phyloP scores from a whole-genome alignment of 2,888 invertebrate genomes.

The Amphipoea lucens region DNA sequence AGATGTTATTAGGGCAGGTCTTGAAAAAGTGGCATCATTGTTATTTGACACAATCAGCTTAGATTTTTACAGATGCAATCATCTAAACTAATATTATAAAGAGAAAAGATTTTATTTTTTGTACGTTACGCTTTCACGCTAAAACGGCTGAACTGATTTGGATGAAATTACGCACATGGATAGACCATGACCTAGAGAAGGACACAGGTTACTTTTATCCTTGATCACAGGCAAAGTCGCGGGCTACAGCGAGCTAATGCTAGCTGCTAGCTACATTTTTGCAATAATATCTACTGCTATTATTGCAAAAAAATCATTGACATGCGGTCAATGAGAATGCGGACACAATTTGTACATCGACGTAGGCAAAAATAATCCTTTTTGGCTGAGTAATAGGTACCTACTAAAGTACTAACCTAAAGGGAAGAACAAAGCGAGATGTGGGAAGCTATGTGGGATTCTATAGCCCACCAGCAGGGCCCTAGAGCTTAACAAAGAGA shows the following conservation, averaged over 20 bases:
- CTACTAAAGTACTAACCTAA: too few species aligned
- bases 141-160: too few species aligned
- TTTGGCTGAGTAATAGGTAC: background rate
- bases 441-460: background rate
- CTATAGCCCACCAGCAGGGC: background rate
- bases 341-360: background rate
- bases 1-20: background rate
- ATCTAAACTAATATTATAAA: too few species aligned
- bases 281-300: too few species aligned
- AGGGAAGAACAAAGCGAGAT: background rate
- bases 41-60: background rate
- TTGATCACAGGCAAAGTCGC: too few species aligned
- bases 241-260: too few species aligned
- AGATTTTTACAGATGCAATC: background rate
- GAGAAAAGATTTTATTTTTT: too few species aligned
- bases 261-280: too few species aligned
- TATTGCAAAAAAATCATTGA: background rate
- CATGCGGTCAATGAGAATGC: background rate
- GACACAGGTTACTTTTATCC: too few species aligned
- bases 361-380: background rate
- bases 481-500: background rate
- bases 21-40: background rate
- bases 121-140: too few species aligned
- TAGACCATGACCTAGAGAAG: too few species aligned
- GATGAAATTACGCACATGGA: too few species aligned